Evolutionary conservation across 2,113 vertebrate genomes (phyloP), one percentile per base, ranked within the genome.

Genomic region (Nyctibius bracteatus): DNA sequence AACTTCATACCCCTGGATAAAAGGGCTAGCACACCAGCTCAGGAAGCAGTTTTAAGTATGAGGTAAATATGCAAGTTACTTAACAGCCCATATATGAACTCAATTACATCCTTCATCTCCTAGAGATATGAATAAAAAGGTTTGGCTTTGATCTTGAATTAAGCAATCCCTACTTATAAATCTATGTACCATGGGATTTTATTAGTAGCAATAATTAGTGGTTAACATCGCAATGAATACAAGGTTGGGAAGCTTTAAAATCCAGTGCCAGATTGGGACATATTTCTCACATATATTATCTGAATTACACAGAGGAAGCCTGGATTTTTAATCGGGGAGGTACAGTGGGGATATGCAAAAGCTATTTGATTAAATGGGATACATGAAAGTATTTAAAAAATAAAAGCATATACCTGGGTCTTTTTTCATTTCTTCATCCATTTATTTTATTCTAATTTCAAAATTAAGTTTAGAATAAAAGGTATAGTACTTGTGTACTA

Each of bases 141-240:
- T 83, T 90, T 93, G 85, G 72, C 97, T 98, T 98, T 97, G 95
- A 98, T 98, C 95, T 98, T 59, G 93, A 96, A 93, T 96, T 88
- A 96, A 97, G 85, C 90, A 96, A 96, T 91, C 74, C 66, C 88
- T 93, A 63, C 95, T 92, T 97, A 92, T 75, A 87, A 97, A 97
- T 95, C 95, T 91, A 67, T 59, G 93, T 93, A 79, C 70, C 41
- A 5, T 63, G 79, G 55, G 86, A 86, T 91, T 98, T 97, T 97
- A 96, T 96, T 95, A 90, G 95, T 44, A 94, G 71, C 33, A 85
- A 90, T 91, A 89, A 96, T 96, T 88, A 88, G 91, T 55, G 82
- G 85, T 90, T 96, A 96, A 92, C 68, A 94, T 86, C 65, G 67
- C 78, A 68, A 39, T 54, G 91, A 86, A 96, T 92, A 88, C 35